Evolutionary conservation across 2,797 vertebrate species (phyloP), one percentile per base, ranked within the genome.

Genomic region (Astyanax mexicanus): DNA sequence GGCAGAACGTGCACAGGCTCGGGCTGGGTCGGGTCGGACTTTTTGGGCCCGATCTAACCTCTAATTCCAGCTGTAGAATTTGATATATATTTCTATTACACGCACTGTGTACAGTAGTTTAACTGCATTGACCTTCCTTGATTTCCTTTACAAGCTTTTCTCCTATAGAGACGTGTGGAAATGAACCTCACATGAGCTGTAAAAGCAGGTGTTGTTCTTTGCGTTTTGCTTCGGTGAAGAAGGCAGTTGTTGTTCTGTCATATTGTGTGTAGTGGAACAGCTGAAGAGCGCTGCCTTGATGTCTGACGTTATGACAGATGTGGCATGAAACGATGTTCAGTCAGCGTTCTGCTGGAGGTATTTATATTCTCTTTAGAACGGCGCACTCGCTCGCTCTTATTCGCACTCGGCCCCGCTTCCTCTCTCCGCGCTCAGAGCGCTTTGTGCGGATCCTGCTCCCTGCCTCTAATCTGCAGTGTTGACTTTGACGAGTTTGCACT

Each of bases 251-350:
- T 47, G 17, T n/a, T 58, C 17, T 54, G 55, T 7, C 29, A 37
- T 40, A 45, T 49, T 27, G 68, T 8, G 9, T 1, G n/a, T 40
- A 69, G 72, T 37, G 40, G 44, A 74, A 60, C 61, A 71, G 40
- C 61, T 11, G 32, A 62, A 57, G 45, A 57, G 44, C 9, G 29
- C 23, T 54, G 38, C 38, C 42, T 77, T 73, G 57, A 58, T 74
- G 49, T 58, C 57, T 74, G 52, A 74, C 75, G 71, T 17, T 15
- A 73, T 81, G 75, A 65, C 79, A 81, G 58, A 66, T 78, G n/a
- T 70, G 54, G 78, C 45, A 75, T 70, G 60, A 75, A 78, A 67
- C 44, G 38, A 25, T 27, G 17, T 78, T 69, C 71, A 70, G 52
- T 74, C 80, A 71, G 71, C 52, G 66, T 73, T 75, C 55, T 6